A percentile compares a stretch with the other conserved stretches of the same genome.
Evolutionary conservation across 2,113 vertebrate genomes (phyloP).

Genomic region (Amblyornis subalaris): DNA sequence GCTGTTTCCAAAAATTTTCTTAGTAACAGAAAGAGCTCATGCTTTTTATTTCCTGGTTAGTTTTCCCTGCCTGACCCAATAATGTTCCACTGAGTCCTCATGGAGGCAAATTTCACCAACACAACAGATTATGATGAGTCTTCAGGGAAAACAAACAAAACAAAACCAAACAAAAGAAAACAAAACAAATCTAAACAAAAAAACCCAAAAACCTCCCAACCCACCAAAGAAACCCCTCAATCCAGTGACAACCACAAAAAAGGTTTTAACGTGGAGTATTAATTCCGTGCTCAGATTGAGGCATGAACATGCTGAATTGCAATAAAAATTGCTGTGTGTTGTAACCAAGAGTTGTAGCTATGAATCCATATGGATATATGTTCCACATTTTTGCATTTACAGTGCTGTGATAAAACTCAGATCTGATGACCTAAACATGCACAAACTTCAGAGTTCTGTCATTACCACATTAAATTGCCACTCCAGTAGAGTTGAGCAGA

Average conservation of each 20-base stretch:
- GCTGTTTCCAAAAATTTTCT: not conserved
- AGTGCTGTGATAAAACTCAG: not conserved
- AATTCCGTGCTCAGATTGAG: not conserved
- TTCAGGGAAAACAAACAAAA: not conserved
- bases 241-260: not conserved
- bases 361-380: not conserved
- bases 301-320: not conserved
- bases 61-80: rapidly evolving
- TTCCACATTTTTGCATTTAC: not conserved
- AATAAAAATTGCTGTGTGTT: rapidly evolving
- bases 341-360: not conserved
- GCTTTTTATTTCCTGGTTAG: not conserved
- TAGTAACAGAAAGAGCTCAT: not conserved
- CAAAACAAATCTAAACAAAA: not conserved
- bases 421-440: not conserved
- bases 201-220: not conserved
- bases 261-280: rapidly evolving
- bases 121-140: not conserved
- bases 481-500: rapidly evolving
- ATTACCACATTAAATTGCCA: not conserved
- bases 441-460: not conserved
- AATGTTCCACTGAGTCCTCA: not conserved
- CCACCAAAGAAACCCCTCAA: not conserved
- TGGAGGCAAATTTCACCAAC: not conserved
- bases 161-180: too few relatives aligned